Conservation (phyloP, 2,797 vertebrate species). For the Fistularia tabacaria region DNA sequence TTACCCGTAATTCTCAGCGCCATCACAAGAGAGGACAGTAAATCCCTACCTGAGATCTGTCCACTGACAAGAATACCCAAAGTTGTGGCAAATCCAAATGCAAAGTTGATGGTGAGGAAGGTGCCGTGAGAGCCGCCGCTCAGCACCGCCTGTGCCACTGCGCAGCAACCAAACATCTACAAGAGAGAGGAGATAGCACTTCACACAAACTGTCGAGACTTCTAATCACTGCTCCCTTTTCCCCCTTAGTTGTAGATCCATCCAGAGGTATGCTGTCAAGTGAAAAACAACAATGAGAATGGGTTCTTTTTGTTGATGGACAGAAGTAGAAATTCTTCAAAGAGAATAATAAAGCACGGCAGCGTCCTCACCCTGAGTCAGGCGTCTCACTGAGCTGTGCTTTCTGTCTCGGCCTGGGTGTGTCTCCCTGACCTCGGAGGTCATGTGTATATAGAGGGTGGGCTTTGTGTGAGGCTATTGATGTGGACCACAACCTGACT, state of each 20-base stretch:
- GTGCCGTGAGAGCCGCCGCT: conserved; percentile 76
- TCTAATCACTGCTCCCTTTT: neutral
- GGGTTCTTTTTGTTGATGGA: conserved; percentile 11
- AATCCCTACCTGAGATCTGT: conserved; percentile 78
- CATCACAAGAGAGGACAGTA: neutral
- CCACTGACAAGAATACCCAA: conserved; percentile 81
- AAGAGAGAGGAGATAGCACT: conserved; percentile 24
- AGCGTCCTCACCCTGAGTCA: conserved; percentile 22
- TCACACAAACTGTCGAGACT: neutral
- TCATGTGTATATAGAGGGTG: conserved; percentile 15
- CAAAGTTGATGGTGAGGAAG: conserved; percentile 86
- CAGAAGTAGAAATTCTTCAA: conserved; percentile 21
- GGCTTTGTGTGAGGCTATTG: conserved; percentile 28
- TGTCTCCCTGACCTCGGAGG: conserved; percentile 42
- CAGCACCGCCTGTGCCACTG: conserved; percentile 79
- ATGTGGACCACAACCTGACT: conserved; percentile 26
- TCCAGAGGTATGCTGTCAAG: neutral
- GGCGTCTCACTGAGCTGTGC: conserved; percentile 28
- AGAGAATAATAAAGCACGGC: conserved; percentile 31
- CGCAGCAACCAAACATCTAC: conserved; percentile 88
- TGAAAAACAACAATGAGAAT: neutral
- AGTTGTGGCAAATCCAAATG: conserved; percentile 82
- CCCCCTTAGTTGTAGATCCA: neutral
- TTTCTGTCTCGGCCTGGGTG: conserved; percentile 30
- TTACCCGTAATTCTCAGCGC: neutral